A percentile compares a stretch with the other conserved stretches of the same genome.
Conservation (phyloP, 2,113 vertebrate genomes). For the Tylochromis polylepis region DNA sequence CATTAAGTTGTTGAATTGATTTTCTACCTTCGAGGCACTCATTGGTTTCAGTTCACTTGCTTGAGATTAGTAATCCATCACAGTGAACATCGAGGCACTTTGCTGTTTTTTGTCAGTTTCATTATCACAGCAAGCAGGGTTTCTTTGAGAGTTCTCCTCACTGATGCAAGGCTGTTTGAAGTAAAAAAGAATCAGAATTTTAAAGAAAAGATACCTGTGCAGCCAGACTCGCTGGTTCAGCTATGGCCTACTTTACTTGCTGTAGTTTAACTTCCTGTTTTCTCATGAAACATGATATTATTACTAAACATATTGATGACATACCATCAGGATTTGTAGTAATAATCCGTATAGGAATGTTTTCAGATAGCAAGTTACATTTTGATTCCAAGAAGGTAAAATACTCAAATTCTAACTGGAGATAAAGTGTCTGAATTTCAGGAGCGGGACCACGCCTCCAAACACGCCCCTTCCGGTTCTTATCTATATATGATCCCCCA, state of each 20-base stretch:
- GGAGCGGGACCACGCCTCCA: not conserved
- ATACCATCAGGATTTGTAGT: not conserved
- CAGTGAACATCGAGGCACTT: not conserved
- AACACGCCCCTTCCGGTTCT: not conserved
- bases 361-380: not conserved
- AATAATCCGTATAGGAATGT: not conserved
- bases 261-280: not conserved
- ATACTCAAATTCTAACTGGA: not conserved
- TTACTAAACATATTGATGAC: not conserved
- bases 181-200: not conserved
- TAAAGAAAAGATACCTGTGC: not conserved
- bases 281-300: not conserved
- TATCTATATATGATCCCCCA: too few relatives aligned
- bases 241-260: not conserved
- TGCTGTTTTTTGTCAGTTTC: not conserved
- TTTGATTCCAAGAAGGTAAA: not conserved
- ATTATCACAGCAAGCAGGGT: slow-evolving; percentile 2
- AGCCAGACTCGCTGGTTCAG: not conserved
- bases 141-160: not conserved
- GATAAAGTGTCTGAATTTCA: not conserved
- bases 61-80: slow-evolving; percentile 5
- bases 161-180: not conserved
- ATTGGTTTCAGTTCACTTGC: slow-evolving; percentile 7
- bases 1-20: not conserved
- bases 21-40: not conserved